Evolutionary conservation across 2,113 vertebrate genomes (phyloP).

Genomic region (Lepus timidus): DNA sequence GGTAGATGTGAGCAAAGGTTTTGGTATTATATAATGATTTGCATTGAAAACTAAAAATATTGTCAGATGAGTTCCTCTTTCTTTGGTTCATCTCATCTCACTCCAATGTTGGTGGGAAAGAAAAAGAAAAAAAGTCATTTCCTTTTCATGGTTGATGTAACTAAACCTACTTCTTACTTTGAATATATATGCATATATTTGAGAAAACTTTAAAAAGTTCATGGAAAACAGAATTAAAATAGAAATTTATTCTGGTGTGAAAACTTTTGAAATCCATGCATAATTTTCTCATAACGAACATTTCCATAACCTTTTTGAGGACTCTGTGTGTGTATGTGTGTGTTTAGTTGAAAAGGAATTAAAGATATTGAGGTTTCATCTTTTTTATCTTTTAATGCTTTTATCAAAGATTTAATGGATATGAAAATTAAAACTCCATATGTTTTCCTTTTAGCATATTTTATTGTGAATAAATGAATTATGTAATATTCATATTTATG

Average conservation of each 20-base stretch:
- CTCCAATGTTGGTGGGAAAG: background rate
- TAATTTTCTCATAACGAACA: no score
- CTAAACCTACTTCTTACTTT: background rate
- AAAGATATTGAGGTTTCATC: conserved; percentile 2
- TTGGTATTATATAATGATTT: conserved; percentile 50
- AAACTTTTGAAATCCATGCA: no score
- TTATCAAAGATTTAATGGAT: background rate
- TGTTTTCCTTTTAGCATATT: conserved; percentile 20
- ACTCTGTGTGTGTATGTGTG: no score
- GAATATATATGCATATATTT: background rate
- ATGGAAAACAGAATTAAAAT: no score
- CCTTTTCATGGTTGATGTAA: conserved; percentile 28
- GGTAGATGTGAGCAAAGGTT: background rate
- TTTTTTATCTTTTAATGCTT: background rate
- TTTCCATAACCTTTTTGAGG: no score
- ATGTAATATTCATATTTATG: background rate
- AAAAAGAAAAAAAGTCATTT: conserved; percentile 14
- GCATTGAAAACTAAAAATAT: conserved; percentile 66
- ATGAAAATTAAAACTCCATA: background rate
- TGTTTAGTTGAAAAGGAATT: conserved; percentile 4
- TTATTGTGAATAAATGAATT: background rate
- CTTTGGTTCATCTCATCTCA: conserved; percentile 46
- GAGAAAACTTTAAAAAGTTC: no score
- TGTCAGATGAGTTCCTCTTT: conserved; percentile 64
- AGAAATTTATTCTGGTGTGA: no score